Evolutionary conservation across 2,113 vertebrate genomes (phyloP), one percentile per base, ranked within the genome.

Genomic region (Pimephales promelas): DNA sequence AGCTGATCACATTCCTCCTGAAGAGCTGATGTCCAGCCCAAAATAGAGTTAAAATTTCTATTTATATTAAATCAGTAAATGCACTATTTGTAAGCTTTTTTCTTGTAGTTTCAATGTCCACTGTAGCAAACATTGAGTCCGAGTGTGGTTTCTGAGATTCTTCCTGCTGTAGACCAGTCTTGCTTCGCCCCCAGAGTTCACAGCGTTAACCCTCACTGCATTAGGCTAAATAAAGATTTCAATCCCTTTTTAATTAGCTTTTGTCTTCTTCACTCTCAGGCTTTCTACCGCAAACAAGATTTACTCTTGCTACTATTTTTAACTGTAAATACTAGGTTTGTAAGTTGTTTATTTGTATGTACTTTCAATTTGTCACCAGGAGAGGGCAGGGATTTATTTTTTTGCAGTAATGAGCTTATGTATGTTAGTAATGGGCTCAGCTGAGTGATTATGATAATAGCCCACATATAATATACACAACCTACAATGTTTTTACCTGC

Each of bases 141-240:
- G 20, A 16, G 49, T 26, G 59, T 36, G 70, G 40, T 47, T 76
- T 83, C 28, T 59, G 31, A 66, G 71, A 36, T 52, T 59, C n/a
- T 83, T 81, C 26, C 40, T 76, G 18, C 22, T 49, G 47, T 66
- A n/a, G 62, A 70, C 59, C 79, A 61, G 83, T 91, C 72, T 78
- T 89, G 85, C 85, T 84, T 79, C 47, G 68, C 71, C 78, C 57
- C 31, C 72, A 78, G 70, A 66, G 84, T 91, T 91, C 82, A 88
- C 10, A 4, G 79, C 70, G 86, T 88, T 90, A 88, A 92, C 88
- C 64, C 86, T 90, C 90, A 92, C 89, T 92, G 90, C 91, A 85
- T 90, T 90, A 90, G 90, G 87, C 90, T 93, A 94, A 95, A 95
- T 95, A 94, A 94, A 95, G 92, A 92, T 84, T 87, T 87, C 79